A percentile compares a stretch with the other conserved stretches of the same genome.
Conservation (phyloP, 2,888 invertebrate species). For the Synergus japonicus region DNA sequence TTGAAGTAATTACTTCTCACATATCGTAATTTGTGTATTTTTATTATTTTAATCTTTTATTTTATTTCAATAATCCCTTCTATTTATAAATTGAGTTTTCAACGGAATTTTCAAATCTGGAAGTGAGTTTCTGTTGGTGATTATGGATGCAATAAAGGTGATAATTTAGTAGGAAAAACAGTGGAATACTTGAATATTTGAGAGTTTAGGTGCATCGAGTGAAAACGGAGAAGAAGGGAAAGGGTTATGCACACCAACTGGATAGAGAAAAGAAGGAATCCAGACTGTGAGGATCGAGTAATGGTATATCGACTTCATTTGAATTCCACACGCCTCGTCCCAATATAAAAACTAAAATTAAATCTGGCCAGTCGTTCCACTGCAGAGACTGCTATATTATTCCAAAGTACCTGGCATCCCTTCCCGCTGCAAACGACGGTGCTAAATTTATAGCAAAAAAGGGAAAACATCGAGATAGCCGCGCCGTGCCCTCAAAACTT, state of each 20-base stretch:
- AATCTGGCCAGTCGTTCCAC: constrained; percentile 59
- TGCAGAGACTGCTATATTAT: constrained; percentile 55
- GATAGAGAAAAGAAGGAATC: constrained; percentile 37
- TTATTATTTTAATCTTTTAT: neutral
- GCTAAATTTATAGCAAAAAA: constrained; percentile 58
- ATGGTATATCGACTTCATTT: constrained; percentile 54
- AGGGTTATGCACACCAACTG: constrained; percentile 8
- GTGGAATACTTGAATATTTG: constrained; percentile 23
- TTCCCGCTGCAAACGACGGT: constrained; percentile 55
- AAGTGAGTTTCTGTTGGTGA: neutral
- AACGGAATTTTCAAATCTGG: neutral
- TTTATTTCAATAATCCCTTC: neutral
- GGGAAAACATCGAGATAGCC: constrained; percentile 41
- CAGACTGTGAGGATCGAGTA: constrained; percentile 45
- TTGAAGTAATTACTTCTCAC: constrained; percentile 45
- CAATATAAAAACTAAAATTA: constrained; percentile 61
- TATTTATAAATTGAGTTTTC: neutral
- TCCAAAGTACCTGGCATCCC: constrained; percentile 53
- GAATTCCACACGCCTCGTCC: constrained; percentile 52
- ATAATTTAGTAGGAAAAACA: neutral
- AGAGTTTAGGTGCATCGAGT: constrained; percentile 40
- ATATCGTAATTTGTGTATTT: constrained; percentile 9
- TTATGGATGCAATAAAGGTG: constrained; percentile 21
- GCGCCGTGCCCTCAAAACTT: neutral
- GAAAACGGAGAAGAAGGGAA: constrained; percentile 42